Evolutionary conservation across 2,888 invertebrate species (phyloP).

Genomic region (Halocaridina rubra): DNA sequence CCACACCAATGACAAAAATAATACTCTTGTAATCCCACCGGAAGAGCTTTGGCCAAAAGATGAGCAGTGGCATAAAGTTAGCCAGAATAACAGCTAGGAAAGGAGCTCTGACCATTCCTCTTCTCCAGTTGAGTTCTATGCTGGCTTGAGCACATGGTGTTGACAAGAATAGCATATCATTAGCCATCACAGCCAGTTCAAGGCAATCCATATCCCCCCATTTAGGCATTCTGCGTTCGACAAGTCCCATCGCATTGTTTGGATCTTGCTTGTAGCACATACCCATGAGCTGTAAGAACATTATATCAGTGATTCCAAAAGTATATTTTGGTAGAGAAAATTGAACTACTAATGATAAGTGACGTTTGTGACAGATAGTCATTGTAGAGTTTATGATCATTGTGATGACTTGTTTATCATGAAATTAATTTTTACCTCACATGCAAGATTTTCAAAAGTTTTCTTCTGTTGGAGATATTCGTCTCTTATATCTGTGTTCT

Average conservation of each 20-base stretch:
- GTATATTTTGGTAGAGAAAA: no score
- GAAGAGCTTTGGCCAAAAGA: constrained; percentile 50
- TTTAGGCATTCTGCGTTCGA: constrained; percentile 67
- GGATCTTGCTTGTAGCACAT: constrained; percentile 68
- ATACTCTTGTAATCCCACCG: no score
- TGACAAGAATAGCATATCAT: constrained; percentile 46
- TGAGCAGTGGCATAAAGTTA: constrained; percentile 64
- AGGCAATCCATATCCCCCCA: constrained; percentile 68
- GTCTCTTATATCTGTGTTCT: constrained; percentile 42
- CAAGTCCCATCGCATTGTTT: constrained; percentile 68
- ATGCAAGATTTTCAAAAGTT: constrained; percentile 68
- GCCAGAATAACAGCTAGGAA: constrained; percentile 55
- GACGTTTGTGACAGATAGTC: no score
- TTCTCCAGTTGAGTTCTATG: constrained; percentile 67
- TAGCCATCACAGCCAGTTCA: constrained; percentile 67
- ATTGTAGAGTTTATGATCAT: no score
- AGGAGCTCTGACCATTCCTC: constrained; percentile 60
- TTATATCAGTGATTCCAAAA: no score
- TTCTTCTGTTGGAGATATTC: constrained; percentile 27
- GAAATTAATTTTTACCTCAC: no score
- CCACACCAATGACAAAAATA: no score
- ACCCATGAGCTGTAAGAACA: constrained; percentile 67
- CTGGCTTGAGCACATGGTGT: constrained; percentile 66
- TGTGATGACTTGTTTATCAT: no score
- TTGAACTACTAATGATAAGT: no score